phyloP scores from a whole-genome alignment of 2,797 vertebrate genomes.

The Miichthys miiuy region DNA sequence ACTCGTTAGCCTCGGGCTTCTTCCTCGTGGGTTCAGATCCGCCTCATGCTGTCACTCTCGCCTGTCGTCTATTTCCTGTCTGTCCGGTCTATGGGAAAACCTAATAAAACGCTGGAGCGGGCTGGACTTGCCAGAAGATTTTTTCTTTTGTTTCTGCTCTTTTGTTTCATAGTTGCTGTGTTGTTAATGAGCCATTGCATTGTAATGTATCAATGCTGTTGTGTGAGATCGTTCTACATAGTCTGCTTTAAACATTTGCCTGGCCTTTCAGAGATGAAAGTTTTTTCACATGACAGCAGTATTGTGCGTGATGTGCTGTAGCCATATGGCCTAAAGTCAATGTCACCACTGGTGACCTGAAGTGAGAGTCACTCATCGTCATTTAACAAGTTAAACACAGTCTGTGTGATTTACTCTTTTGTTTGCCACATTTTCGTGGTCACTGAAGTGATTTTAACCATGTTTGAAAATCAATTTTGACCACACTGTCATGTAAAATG shows the following conservation, averaged over 20 bases:
- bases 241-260: constrained; percentile 32
- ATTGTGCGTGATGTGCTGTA: background rate
- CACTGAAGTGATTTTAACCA: background rate
- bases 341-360: background rate
- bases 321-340: background rate
- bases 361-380: background rate
- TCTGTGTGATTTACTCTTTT: constrained; percentile 9
- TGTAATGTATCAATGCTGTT: constrained; percentile 32
- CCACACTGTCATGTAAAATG: background rate
- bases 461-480: constrained; percentile 11
- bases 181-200: constrained; percentile 50
- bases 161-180: constrained; percentile 51
- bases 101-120: constrained; percentile 58
- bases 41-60: constrained; percentile 37
- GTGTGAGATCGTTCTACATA: constrained; percentile 19
- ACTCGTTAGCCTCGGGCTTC: constrained; percentile 17
- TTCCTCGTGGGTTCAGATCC: constrained; percentile 22
- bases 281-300: constrained; percentile 3
- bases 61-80: constrained; percentile 39
- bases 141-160: constrained; percentile 26
- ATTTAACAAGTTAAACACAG: background rate
- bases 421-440: background rate
- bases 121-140: constrained; percentile 34
- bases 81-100: constrained; percentile 63
- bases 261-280: background rate